Conservation (phyloP, 2,888 invertebrate genomes). For the Nemurella pictetii region DNA sequence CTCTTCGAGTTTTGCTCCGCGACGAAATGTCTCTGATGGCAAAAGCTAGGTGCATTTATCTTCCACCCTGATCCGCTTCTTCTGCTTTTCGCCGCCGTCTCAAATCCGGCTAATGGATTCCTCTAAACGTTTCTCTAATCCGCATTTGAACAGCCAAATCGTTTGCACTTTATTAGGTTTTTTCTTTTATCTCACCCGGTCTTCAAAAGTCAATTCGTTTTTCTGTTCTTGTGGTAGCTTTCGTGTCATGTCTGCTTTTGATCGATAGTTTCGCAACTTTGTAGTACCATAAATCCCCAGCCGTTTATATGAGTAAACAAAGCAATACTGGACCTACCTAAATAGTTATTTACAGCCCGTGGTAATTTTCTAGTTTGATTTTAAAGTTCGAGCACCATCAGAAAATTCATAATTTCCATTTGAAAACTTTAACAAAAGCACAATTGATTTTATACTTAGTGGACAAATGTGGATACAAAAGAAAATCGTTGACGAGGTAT, state of each 20-base stretch:
- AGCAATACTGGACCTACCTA: background rate
- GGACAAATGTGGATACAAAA: background rate
- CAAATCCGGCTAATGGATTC: constrained; percentile 26
- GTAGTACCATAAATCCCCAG: too few species aligned
- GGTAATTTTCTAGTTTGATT: background rate
- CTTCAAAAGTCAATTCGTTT: constrained; percentile 3
- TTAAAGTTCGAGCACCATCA: background rate
- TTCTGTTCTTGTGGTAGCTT: background rate
- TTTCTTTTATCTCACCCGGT: background rate
- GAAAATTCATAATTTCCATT: background rate
- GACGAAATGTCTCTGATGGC: background rate
- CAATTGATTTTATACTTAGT: background rate
- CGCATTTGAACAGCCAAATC: constrained; percentile 26
- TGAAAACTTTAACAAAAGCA: background rate
- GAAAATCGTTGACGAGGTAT: background rate
- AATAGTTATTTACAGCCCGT: too few species aligned
- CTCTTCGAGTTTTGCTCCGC: background rate
- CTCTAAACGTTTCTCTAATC: constrained; percentile 28
- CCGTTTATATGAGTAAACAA: background rate
- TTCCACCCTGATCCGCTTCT: constrained; percentile 12
- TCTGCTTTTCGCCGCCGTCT: background rate
- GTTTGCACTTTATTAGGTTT: constrained; percentile 28
- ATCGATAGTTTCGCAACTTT: background rate
- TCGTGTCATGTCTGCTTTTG: background rate
- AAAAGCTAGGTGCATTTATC: constrained; percentile 11